phyloP scores from a whole-genome alignment of 2,888 invertebrate genomes.

The Patella ulyssiponensis region DNA sequence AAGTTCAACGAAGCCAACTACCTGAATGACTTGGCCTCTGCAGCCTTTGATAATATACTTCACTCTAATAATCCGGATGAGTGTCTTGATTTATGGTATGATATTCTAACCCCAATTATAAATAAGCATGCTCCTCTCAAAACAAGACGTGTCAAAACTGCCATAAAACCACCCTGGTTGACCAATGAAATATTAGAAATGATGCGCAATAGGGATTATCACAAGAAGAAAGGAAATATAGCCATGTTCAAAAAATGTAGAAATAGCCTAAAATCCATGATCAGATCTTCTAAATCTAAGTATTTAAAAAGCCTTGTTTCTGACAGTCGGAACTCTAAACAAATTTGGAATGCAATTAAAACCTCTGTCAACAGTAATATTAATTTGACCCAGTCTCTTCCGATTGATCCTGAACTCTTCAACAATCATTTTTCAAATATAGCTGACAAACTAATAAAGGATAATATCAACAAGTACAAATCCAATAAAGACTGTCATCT shows the following conservation, averaged over 20 bases:
- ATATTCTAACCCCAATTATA: neutral
- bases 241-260: no score
- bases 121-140: neutral
- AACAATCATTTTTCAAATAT: no score
- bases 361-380: neutral
- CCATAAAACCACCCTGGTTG: neutral
- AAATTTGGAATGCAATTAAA: conserved; percentile 1
- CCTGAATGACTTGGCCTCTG: no score
- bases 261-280: neutral
- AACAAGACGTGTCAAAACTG: neutral
- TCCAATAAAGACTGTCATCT: no score
- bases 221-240: neutral
- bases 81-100: neutral
- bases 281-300: neutral
- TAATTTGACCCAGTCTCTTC: neutral
- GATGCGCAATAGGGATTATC: neutral
- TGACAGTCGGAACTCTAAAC: neutral
- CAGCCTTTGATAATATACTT: no score
- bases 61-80: no score
- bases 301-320: conserved; percentile 4
- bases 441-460: no score
- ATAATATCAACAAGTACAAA: no score
- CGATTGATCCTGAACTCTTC: no score
- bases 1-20: no score
- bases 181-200: neutral